Conservation (phyloP, 1,140 invertebrate species). For the Leptinotarsa lineolata region DNA sequence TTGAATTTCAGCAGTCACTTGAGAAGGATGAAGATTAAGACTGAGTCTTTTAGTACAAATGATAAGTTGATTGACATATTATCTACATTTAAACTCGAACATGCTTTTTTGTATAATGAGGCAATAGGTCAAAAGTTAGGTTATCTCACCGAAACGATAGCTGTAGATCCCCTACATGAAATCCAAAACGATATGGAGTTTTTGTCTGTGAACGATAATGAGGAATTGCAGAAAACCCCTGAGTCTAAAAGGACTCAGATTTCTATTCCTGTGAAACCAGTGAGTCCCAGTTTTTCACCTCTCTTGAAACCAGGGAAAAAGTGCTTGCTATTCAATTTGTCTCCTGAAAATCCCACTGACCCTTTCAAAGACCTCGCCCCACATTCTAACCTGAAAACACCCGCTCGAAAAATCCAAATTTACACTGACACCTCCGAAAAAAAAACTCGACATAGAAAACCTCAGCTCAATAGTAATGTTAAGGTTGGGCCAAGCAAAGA, state of each 20-base stretch:
- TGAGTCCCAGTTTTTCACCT: not conserved
- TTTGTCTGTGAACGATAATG: not conserved
- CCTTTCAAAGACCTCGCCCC: not conserved
- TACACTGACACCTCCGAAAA: conserved; percentile 4
- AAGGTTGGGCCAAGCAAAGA: not conserved
- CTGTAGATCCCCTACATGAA: not conserved
- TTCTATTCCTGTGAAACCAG: not conserved
- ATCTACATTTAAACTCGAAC: not conserved
- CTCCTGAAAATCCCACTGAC: not conserved
- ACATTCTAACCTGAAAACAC: conserved; percentile 6
- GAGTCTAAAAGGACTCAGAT: conserved; percentile 19
- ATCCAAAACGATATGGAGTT: conserved; percentile 3
- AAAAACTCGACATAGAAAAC: not conserved
- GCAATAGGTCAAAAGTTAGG: conserved; percentile 18
- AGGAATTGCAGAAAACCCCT: conserved; percentile 15
- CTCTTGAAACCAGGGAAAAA: not conserved
- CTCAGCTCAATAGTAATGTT: too few relatives aligned
- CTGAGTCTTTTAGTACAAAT: not conserved
- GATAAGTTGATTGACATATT: conserved; percentile 6
- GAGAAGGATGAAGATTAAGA: not conserved
- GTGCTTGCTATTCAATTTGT: conserved; percentile 8
- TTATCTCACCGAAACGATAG: not conserved
- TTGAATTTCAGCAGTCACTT: conserved; percentile 22
- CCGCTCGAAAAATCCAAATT: conserved; percentile 21
- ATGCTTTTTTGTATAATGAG: conserved; percentile 21